phyloP scores from a whole-genome alignment of 2,113 vertebrate genomes.

The Hemicordylus capensis region DNA sequence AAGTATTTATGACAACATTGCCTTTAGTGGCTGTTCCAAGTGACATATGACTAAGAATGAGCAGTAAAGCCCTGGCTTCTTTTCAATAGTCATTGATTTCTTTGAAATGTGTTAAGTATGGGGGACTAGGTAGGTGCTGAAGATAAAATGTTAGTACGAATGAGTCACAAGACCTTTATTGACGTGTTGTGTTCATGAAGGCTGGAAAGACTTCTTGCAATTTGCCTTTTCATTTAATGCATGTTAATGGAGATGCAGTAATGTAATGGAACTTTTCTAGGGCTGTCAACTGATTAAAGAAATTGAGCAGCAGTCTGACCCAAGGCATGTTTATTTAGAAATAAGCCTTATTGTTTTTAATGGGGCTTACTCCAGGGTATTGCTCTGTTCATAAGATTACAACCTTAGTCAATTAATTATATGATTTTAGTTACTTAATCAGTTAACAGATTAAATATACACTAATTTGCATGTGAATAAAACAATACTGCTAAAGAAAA shows the following conservation, averaged over 20 bases:
- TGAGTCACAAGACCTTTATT: conserved; percentile 59
- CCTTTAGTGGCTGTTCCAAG: conserved; percentile 57
- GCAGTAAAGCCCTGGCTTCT: conserved; percentile 53
- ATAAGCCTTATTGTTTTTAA: not conserved
- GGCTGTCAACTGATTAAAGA: not conserved
- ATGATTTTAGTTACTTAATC: not conserved
- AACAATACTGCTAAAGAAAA: too few relatives aligned
- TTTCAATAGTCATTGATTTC: conserved; percentile 71
- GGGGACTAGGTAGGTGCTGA: conserved; percentile 61
- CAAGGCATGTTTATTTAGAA: not conserved
- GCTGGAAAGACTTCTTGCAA: conserved; percentile 1
- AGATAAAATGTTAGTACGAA: conserved; percentile 65
- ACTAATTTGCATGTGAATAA: not conserved
- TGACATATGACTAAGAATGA: conserved; percentile 59
- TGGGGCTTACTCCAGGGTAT: not conserved
- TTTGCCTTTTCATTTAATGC: conserved; percentile 34
- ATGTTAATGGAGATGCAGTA: not conserved
- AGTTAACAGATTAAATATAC: not conserved
- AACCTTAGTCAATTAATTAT: not conserved
- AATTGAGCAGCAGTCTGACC: not conserved
- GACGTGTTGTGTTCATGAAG: conserved; percentile 62
- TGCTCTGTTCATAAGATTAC: not conserved
- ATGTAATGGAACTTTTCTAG: not conserved
- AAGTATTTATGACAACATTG: conserved; percentile 36
- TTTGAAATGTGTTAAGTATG: conserved; percentile 64